phyloP scores from a whole-genome alignment of 2,113 vertebrate genomes.

The Neotoma lepida region DNA sequence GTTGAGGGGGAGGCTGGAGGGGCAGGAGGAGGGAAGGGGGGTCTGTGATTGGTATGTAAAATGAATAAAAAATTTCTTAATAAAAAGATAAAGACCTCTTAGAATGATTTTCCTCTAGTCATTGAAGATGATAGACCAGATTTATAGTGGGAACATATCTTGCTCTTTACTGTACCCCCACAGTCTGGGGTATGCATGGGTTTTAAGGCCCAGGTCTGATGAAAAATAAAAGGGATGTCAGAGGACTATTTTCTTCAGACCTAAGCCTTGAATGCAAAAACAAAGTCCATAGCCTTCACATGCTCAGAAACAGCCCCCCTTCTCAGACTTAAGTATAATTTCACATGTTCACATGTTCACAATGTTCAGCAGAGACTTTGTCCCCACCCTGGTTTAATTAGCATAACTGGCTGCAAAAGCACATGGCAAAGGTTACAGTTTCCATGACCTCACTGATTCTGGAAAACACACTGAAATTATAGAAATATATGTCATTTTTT shows the following conservation, averaged over 20 bases:
- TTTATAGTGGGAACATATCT: constrained; percentile 73
- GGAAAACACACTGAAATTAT: constrained; percentile 70
- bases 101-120: constrained; percentile 65
- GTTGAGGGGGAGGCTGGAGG: no score
- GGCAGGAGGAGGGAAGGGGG: no score
- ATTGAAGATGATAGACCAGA: constrained; percentile 64
- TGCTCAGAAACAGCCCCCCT: not conserved
- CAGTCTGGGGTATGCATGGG: constrained; percentile 51
- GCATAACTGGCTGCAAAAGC: constrained; percentile 65
- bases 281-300: not conserved
- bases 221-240: constrained; percentile 70
- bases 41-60: no score
- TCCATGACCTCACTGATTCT: constrained; percentile 79
- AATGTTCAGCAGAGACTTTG: not conserved
- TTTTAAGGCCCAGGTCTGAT: constrained; percentile 68
- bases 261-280: constrained; percentile 63
- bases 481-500: constrained; percentile 59
- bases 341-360: not conserved
- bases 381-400: constrained; percentile 72
- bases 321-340: constrained; percentile 63
- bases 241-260: constrained; percentile 60
- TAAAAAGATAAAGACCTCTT: no score
- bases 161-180: constrained; percentile 64
- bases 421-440: constrained; percentile 44
- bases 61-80: no score